Base-by-base conservation (phyloP, 1,140 invertebrate genomes). In the Caenorhabditis latens region DNA sequence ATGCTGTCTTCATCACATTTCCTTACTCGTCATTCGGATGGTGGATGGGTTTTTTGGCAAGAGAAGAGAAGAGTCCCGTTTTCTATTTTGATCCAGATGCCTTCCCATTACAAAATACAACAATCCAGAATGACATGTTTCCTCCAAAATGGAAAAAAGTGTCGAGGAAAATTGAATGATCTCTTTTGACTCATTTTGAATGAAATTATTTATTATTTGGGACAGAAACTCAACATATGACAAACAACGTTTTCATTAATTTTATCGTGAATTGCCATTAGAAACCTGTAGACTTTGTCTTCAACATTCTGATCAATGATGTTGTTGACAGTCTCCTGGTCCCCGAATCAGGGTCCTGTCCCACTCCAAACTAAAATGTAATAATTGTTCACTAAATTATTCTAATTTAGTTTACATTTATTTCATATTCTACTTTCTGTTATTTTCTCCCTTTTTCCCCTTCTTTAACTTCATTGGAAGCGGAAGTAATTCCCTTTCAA, bases 41-140 rank as follows among this genome's bases (percentile, higher is more conserved):
- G 71, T 79, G 71, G 71, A 50, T 79, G 46, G 71, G 71, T 53
- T 79, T 53, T 50, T 79, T 79, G 46, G 43, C 71, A 48, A 79
- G 19, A 32, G n/a, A 79, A 13, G 71, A 79, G 11, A 11, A 79
- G 9, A 79, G 71, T 24, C 71, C 16, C n/a, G 71, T 79, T 0
- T 79, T 79, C 21, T 79, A 79, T 50, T 79, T 79, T 21, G 71
- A 79, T 50, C 71, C 71, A 50, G 46, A 79, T 13, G 19, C 42
- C 13, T 79, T 79, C 21, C 71, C 71, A 40, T n/a, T 32, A 53
- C 13, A 11, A 4, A 50, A 24, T 5, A 50, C 3, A 13, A n/a
- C 14, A 3, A 50, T 32, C 19, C n/a, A 13, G 14, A 19, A 48
- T 11, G 71, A 79, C n/a, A 53, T 13, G 21, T 79, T 50, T 9